These are phyloP conservation scores for Acanthococcus lagerstroemiae DNA, from an alignment of 2,888 invertebrate genomes.

Conservation along the genomic window DNA sequence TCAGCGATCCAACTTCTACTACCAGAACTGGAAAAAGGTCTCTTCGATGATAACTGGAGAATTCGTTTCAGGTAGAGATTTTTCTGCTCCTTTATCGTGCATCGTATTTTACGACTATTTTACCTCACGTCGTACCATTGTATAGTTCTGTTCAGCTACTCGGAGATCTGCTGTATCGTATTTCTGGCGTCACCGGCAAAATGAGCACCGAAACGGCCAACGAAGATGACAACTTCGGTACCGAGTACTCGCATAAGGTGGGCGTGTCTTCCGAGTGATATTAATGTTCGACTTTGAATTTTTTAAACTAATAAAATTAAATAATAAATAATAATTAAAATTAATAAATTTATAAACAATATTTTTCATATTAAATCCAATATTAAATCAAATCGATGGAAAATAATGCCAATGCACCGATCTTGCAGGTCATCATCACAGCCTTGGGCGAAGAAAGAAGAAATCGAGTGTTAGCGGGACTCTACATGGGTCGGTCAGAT, in stretches of 20 bases:
- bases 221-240: slow-evolving; percentile 98
- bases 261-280: too few species aligned
- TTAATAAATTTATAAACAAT: too few species aligned
- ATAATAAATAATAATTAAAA: too few species aligned
- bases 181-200: slow-evolving; percentile 96
- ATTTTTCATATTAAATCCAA: too few species aligned
- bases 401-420: too few species aligned
- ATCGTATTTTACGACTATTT: neutral
- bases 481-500: slow-evolving; percentile 96
- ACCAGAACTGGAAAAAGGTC: slow-evolving; percentile 84
- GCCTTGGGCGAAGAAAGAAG: slow-evolving; percentile 81
- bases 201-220: slow-evolving; percentile 98
- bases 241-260: slow-evolving; percentile 74
- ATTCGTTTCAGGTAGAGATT: slow-evolving; percentile 64
- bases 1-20: slow-evolving; percentile 84
- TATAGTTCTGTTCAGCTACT: slow-evolving; percentile 82
- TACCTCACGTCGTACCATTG: neutral
- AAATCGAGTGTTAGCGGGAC: slow-evolving; percentile 83
- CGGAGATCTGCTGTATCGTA: slow-evolving; percentile 89
- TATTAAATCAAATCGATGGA: too few species aligned
- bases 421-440: slow-evolving; percentile 64
- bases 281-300: too few species aligned
- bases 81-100: too few species aligned
- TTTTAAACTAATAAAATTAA: too few species aligned
- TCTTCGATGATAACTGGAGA: slow-evolving; percentile 98